Percentiles rank a stretch among this genome's conserved stretches.
Evolutionary conservation across 2,888 invertebrate species (phyloP).

Genomic region (Volucella bombylans): DNA sequence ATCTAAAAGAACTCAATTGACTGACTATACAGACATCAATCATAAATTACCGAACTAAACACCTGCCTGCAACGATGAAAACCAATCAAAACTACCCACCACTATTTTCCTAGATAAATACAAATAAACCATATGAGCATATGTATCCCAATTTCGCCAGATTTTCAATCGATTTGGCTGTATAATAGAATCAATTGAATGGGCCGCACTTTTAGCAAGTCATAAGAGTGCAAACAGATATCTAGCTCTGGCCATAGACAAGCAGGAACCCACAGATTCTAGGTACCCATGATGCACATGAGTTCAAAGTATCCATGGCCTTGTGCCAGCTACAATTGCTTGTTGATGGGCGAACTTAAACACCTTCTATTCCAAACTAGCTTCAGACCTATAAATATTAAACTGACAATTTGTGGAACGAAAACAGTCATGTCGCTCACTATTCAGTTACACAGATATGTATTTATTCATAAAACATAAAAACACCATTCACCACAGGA

Average conservation of each 20-base stretch:
- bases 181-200: slow-evolving; percentile 27
- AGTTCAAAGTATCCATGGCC: background rate
- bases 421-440: too few relatives aligned
- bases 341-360: slow-evolving; percentile 34
- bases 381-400: slow-evolving; percentile 16
- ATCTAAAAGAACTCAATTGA: too few relatives aligned
- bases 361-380: slow-evolving; percentile 4
- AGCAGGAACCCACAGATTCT: too few relatives aligned
- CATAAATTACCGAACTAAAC: too few relatives aligned
- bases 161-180: background rate
- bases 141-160: background rate
- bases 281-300: too few relatives aligned
- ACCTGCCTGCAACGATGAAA: too few relatives aligned
- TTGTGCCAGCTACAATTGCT: slow-evolving; percentile 8
- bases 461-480: background rate
- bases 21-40: too few relatives aligned
- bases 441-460: too few relatives aligned
- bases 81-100: too few relatives aligned
- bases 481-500: background rate
- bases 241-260: slow-evolving; percentile 8
- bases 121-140: background rate
- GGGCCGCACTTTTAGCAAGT: background rate
- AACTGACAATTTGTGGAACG: slow-evolving; percentile 4
- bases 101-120: too few relatives aligned
- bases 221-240: background rate